Evolutionary conservation across 2,888 invertebrate species (phyloP).

Genomic region (Cerastoderma edule): DNA sequence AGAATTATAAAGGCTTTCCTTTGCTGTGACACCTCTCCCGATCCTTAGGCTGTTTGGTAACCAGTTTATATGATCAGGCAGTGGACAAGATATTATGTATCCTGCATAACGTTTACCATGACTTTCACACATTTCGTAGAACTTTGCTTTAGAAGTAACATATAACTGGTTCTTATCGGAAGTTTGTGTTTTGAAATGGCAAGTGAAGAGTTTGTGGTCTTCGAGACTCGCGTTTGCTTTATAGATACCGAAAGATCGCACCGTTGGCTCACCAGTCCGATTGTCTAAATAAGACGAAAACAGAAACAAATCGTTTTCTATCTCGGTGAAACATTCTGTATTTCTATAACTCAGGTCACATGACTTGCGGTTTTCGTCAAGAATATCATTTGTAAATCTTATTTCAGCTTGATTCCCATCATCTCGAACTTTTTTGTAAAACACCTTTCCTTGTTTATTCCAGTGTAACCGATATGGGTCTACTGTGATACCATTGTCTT

Average conservation of each 20-base stretch:
- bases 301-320: slow-evolving; percentile 32
- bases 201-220: slow-evolving; percentile 15
- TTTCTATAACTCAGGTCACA: background rate
- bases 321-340: slow-evolving; percentile 12
- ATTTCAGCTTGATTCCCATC: too few species aligned
- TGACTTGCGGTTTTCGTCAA: background rate
- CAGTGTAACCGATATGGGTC: slow-evolving; percentile 12
- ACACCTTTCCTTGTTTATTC: slow-evolving; percentile 2
- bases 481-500: background rate
- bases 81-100: slow-evolving; percentile 71
- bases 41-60: slow-evolving; percentile 19
- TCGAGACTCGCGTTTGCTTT: slow-evolving; percentile 4
- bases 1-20: slow-evolving; percentile 19
- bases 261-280: slow-evolving; percentile 19
- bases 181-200: slow-evolving; percentile 35
- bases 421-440: slow-evolving; percentile 15
- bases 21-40: background rate
- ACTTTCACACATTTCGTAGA: slow-evolving; percentile 70
- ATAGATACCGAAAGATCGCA: slow-evolving; percentile 39
- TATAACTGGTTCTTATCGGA: slow-evolving; percentile 9
- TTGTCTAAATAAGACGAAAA: slow-evolving; percentile 49
- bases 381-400: background rate
- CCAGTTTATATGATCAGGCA: slow-evolving; percentile 50
- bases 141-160: slow-evolving; percentile 11
- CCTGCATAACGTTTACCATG: slow-evolving; percentile 71